Conservation (phyloP, 2,113 vertebrate species). For the rabbit (Oryctolagus cuniculus) region DNA sequence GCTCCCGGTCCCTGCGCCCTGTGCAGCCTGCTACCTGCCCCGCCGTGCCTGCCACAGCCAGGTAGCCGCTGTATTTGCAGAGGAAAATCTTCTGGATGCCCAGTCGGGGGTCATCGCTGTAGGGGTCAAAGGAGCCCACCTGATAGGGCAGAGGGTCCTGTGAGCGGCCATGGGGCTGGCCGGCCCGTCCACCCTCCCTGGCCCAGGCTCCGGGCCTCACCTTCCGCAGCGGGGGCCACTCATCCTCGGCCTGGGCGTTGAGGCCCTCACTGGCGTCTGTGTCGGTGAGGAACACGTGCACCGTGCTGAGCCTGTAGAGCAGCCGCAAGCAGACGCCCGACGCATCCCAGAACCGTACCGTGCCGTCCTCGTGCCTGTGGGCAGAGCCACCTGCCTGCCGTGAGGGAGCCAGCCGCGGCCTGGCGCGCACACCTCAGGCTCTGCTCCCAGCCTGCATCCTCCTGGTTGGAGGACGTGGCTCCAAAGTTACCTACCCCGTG, state of each 20-base stretch:
- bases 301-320: slow-evolving; percentile 96
- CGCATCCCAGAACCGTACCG: slow-evolving; percentile 97
- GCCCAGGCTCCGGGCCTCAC: slow-evolving; percentile 81
- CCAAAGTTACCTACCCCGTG: slow-evolving; percentile 92
- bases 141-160: slow-evolving; percentile 72
- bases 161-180: background rate
- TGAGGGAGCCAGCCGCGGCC: background rate
- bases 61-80: slow-evolving; percentile 98
- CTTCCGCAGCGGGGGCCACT: slow-evolving; percentile 98
- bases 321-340: slow-evolving; percentile 96
- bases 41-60: slow-evolving; percentile 97
- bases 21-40: slow-evolving; percentile 92
- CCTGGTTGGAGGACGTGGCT: background rate
- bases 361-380: slow-evolving; percentile 96
- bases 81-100: slow-evolving; percentile 99
- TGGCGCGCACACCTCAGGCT: background rate
- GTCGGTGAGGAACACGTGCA: slow-evolving; percentile 95
- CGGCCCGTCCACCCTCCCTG: rapidly evolving
- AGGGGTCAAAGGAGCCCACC: slow-evolving; percentile 99
- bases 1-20: too few relatives aligned
- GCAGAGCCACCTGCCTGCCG: background rate
- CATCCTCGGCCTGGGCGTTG: slow-evolving; percentile 93
- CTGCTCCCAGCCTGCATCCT: background rate
- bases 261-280: slow-evolving; percentile 95
- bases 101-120: slow-evolving; percentile 97